These are phyloP conservation scores for Varanus komodoensis DNA, from an alignment of 2,113 vertebrate genomes.

Conservation along the genomic window DNA sequence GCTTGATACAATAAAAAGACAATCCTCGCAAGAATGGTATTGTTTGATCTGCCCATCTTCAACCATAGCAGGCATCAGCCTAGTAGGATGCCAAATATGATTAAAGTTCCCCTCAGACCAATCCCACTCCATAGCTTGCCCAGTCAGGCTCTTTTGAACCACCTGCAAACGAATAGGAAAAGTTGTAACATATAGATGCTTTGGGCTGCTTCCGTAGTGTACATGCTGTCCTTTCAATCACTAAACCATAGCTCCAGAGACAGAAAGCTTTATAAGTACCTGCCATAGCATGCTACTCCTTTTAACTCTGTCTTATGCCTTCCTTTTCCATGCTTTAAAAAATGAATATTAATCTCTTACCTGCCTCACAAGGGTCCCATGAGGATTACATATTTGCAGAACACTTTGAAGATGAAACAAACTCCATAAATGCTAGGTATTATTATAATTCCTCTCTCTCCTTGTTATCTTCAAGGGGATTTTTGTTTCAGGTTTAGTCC, in stretches of 20 bases:
- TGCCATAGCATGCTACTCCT: not conserved
- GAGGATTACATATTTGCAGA: conserved; percentile 44
- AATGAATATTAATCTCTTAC: not conserved
- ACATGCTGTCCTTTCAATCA: not conserved
- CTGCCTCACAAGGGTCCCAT: not conserved
- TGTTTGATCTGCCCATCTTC: too few relatives aligned
- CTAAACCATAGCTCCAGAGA: not conserved
- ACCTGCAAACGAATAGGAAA: too few relatives aligned
- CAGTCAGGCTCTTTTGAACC: not conserved
- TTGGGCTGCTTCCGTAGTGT: not conserved
- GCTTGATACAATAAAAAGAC: too few relatives aligned
- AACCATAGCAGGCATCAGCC: too few relatives aligned
- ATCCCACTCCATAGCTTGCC: too few relatives aligned
- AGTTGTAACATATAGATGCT: not conserved
- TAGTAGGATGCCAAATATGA: too few relatives aligned
- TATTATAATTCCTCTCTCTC: conserved; percentile 29
- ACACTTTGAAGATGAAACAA: conserved; percentile 26
- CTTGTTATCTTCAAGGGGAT: conserved; percentile 18
- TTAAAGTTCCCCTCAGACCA: too few relatives aligned
- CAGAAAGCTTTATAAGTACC: not conserved
- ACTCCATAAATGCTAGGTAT: not conserved
- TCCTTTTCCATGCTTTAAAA: not conserved
- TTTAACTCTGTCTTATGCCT: not conserved
- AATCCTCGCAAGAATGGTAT: too few relatives aligned
- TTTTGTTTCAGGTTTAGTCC: conserved; percentile 32